Conservation (phyloP, 2,113 vertebrate species). For the cattle (Bos taurus) region DNA sequence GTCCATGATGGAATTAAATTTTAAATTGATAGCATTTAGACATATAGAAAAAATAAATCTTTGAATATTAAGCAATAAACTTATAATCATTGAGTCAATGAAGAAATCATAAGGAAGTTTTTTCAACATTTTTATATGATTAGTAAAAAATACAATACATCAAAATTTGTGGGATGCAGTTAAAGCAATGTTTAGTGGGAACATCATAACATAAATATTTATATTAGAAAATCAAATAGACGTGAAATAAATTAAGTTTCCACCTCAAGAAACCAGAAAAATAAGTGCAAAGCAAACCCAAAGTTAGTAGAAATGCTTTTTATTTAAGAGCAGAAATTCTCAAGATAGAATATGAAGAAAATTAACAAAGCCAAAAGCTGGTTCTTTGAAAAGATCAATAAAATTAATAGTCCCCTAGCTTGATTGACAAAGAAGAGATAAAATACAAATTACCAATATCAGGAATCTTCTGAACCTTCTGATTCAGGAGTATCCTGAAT, state of each 20-base stretch:
- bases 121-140: neutral
- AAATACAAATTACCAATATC: neutral
- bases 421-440: neutral
- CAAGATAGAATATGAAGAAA: neutral
- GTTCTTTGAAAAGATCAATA: neutral
- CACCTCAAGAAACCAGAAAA: neutral
- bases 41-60: neutral
- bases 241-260: neutral
- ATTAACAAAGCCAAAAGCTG: constrained; percentile 10
- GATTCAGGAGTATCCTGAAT: too few species aligned
- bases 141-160: neutral
- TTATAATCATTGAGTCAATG: neutral
- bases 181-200: neutral
- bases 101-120: neutral
- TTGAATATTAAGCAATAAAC: neutral
- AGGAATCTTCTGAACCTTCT: neutral
- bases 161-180: neutral
- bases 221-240: neutral
- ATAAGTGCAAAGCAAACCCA: neutral
- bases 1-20: neutral
- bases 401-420: neutral
- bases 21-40: neutral
- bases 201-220: neutral
- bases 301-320: neutral
- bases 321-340: neutral